phyloP scores from a whole-genome alignment of 2,113 vertebrate genomes.

The Holacanthus passer region DNA sequence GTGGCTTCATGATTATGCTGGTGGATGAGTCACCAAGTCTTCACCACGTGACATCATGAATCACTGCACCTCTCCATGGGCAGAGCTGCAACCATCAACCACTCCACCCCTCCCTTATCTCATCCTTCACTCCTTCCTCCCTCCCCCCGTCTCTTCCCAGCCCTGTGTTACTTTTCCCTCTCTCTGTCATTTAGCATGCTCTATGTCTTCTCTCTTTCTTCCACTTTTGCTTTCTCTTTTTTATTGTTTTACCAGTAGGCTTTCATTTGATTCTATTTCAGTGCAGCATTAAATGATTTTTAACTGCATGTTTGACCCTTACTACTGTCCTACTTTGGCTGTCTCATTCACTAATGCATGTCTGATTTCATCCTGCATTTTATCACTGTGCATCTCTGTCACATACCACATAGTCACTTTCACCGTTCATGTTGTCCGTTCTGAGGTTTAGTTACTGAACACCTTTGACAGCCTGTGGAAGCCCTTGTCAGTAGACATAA shows the following conservation, averaged over 20 bases:
- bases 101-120: slow-evolving; percentile 27
- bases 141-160: not conserved
- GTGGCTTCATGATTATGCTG: slow-evolving; percentile 76
- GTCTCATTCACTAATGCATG: slow-evolving; percentile 1
- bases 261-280: slow-evolving; percentile 26
- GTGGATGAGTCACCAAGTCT: slow-evolving; percentile 83
- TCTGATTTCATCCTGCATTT: slow-evolving; percentile 14
- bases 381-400: not conserved
- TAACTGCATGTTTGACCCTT: not conserved
- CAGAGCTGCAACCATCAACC: slow-evolving; percentile 74
- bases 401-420: not conserved
- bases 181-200: slow-evolving; percentile 21
- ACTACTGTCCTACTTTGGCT: not conserved
- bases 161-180: slow-evolving; percentile 14
- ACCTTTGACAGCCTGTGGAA: not conserved
- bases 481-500: no score
- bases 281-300: not conserved
- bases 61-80: slow-evolving; percentile 80
- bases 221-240: slow-evolving; percentile 4
- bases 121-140: slow-evolving; percentile 20
- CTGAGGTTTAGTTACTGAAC: not conserved
- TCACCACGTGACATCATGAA: slow-evolving; percentile 83
- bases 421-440: not conserved
- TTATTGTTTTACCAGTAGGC: slow-evolving; percentile 14
- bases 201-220: not conserved